These are phyloP conservation scores for Forbesichthys agassizii DNA, from an alignment of 2,113 vertebrate species.

Conservation along the genomic window DNA sequence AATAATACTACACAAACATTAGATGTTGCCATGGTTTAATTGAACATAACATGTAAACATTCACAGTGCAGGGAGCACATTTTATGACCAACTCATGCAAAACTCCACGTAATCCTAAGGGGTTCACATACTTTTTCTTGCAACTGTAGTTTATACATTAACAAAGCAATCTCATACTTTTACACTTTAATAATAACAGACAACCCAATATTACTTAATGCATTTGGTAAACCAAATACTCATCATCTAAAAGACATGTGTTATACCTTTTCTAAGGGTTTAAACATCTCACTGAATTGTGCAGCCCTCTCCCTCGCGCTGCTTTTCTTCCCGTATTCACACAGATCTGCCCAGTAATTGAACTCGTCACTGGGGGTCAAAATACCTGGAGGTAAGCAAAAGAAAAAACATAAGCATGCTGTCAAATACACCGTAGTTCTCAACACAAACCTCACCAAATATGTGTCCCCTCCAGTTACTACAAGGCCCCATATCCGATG, in stretches of 20 bases:
- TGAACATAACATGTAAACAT: too few relatives aligned
- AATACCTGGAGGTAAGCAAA: slow-evolving; percentile 76
- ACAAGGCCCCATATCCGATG: too few relatives aligned
- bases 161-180: too few relatives aligned
- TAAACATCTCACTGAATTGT: slow-evolving; percentile 86
- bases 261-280: slow-evolving; percentile 85
- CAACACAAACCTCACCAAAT: not conserved
- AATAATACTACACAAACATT: too few relatives aligned
- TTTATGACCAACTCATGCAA: too few relatives aligned
- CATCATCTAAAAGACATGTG: slow-evolving; percentile 6
- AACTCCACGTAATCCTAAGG: too few relatives aligned
- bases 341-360: slow-evolving; percentile 89
- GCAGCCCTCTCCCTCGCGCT: slow-evolving; percentile 82
- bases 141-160: too few relatives aligned
- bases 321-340: slow-evolving; percentile 78
- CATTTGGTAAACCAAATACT: not conserved
- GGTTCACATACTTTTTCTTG: too few relatives aligned
- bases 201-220: not conserved
- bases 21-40: too few relatives aligned
- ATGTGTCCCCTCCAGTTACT: too few relatives aligned
- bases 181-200: too few relatives aligned
- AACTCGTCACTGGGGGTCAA: slow-evolving; percentile 92
- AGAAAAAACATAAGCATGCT: not conserved
- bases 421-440: not conserved
- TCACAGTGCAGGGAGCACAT: too few relatives aligned